Evolutionary conservation across 2,888 invertebrate genomes (phyloP), one percentile per base, ranked within the genome.

Genomic region (Psylliodes chrysocephalus): DNA sequence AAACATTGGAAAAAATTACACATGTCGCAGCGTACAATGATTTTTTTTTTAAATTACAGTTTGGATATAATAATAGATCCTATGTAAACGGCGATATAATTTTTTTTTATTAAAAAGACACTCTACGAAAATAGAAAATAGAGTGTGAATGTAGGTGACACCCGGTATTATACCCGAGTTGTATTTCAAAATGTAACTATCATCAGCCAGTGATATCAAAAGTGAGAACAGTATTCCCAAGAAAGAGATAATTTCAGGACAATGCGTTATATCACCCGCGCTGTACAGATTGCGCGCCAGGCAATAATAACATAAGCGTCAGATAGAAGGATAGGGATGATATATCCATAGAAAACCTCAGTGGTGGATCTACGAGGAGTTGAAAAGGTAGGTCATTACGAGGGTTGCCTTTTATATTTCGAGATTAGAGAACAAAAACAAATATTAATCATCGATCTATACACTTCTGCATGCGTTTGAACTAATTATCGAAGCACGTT

Each of bases 221-320:
- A 61, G 61, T 61, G 61, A 61, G 65, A 59, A 64, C 56, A 61
- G 40, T 59, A 63, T 65, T 68, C 68, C 65, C 65, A 63, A 65
- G 68, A 65, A 68, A 63, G 68, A 57, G 57, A 65, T 68, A 66
- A 61, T 74, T 73, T 73, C 73, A 71, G 73, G 72, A 73, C 74
- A 74, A 74, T 75, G 76, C 77, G 73, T 75, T 76, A 73, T 74
- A 73, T 75, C 76, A 75, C 75, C 74, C 77, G 75, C 72, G 71
- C 74, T 71, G 71, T 75, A 72, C 77, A 77, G 78, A 78, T 78
- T 77, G 74, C 74, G 75, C 75, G 49, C 75, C 73, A 75, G 74
- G 75, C 76, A 76, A 77, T 77, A 78, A 76, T 76, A 77, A 75
- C 74, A 75, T 73, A 74, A 72, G 71, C 75, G 76, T 75, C 75